Base-by-base conservation (phyloP, 2,888 invertebrate genomes). In the Busseola fusca region DNA sequence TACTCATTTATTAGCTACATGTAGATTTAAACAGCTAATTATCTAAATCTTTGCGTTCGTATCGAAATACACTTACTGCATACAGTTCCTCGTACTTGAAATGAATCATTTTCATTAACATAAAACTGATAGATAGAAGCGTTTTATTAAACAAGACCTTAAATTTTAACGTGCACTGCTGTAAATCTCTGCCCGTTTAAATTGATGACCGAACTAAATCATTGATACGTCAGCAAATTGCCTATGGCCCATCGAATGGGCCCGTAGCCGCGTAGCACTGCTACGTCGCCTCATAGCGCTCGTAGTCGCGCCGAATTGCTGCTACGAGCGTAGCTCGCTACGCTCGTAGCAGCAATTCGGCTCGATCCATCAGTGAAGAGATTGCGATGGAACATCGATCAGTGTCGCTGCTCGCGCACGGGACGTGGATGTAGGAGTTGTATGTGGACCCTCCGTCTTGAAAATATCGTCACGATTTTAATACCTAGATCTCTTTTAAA, bases 301-400 rank as follows among this genome's bases (percentile, higher is more conserved):
- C 60, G 70, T 65, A 65, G 76, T 64, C n/a, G n/a, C n/a, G n/a
- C n/a, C n/a, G n/a, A n/a, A n/a, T n/a, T n/a, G n/a, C n/a, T n/a
- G 34, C 34, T 34, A 34, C 34, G 34, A 2, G 2, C 34, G 34
- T 34, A 34, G 69, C 21, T 30, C 72, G 62, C 34, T 59, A 74
- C 67, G 52, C 25, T 60, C 72, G 80, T 72, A 75, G 82, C 67
- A 73, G 74, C 58, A 63, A 78, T 80, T 78, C 75, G 71, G 59
- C 72, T 74, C 83, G 68, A 84, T 86, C 85, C 83, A 86, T 86
- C 85, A 86, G 80, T 72, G 80, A 73, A 76, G 83, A 85, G 85
- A 83, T 86, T 82, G 87, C 82, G 79, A 83, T 48, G 64, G 71
- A 74, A 80, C 86, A 86, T 86, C 86, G 86, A 87, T 86, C 86